phyloP scores from a whole-genome alignment of 2,888 invertebrate genomes.

The Gastrophysa polygoni region DNA sequence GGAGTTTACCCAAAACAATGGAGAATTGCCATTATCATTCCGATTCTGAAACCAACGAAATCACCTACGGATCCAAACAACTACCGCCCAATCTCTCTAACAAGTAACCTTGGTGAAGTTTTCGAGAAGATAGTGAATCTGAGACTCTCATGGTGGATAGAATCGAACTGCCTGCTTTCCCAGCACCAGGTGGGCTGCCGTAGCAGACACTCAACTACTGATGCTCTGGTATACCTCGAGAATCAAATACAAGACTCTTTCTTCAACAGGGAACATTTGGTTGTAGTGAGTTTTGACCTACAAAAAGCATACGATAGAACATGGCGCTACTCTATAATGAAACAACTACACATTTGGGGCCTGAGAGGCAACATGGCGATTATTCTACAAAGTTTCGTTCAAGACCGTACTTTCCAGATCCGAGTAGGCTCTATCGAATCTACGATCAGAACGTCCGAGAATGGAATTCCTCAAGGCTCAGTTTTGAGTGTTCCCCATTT shows the following conservation, averaged over 20 bases:
- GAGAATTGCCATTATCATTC: constrained; percentile 15
- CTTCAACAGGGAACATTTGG: background rate
- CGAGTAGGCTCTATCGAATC: background rate
- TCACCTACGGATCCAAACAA: background rate
- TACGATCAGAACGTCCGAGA: constrained; percentile 12
- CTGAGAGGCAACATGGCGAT: constrained; percentile 24
- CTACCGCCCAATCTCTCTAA: constrained; percentile 20
- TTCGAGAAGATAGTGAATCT: constrained; percentile 22
- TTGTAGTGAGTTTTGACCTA: constrained; percentile 17
- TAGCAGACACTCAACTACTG: background rate
- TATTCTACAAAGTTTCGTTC: constrained; percentile 12
- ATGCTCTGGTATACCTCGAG: constrained; percentile 9
- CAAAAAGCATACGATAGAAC: constrained; percentile 18
- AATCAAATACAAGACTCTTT: constrained; percentile 10
- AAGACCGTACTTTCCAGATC: constrained; percentile 1
- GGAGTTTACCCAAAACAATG: constrained; percentile 10
- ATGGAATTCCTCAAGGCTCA: constrained; percentile 33
- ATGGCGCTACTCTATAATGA: constrained; percentile 28
- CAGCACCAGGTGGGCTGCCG: constrained; percentile 14
- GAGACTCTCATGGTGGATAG: constrained; percentile 12
- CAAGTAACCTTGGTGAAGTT: constrained; percentile 18
- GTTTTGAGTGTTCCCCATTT: constrained; percentile 26
- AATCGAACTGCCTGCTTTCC: constrained; percentile 3
- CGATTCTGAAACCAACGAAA: constrained; percentile 16
- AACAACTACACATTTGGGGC: constrained; percentile 23